These are phyloP conservation scores for Sceloporus tristichus DNA, from an alignment of 2,113 vertebrate species.

Conservation along the genomic window DNA sequence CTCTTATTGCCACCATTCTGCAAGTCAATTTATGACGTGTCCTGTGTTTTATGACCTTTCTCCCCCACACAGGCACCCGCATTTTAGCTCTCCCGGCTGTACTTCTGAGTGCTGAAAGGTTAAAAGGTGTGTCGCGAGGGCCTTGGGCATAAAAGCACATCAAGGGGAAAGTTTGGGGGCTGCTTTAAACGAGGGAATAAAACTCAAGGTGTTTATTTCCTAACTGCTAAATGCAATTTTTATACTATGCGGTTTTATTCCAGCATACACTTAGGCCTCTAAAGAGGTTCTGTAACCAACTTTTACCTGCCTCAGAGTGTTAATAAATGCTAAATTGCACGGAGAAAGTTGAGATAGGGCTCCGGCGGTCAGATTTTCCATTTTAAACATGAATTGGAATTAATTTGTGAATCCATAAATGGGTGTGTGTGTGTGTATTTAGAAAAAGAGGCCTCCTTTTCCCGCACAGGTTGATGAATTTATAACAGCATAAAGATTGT, in stretches of 20 bases:
- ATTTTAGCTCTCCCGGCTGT: conserved; percentile 32
- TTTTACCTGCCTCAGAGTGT: conserved; percentile 39
- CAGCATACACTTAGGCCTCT: conserved; percentile 14
- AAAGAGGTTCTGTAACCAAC: conserved; percentile 16
- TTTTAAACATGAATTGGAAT: conserved; percentile 45
- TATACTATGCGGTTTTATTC: conserved; percentile 42
- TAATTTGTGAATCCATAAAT: neutral
- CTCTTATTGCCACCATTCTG: conserved; percentile 60
- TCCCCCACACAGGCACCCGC: conserved; percentile 42
- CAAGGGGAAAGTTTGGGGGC: conserved; percentile 36
- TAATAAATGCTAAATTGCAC: conserved; percentile 17
- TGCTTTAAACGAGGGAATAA: conserved; percentile 60
- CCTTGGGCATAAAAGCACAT: conserved; percentile 28
- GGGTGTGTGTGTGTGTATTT: neutral
- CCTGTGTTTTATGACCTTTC: conserved; percentile 34
- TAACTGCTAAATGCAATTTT: conserved; percentile 28
- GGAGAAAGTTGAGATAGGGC: conserved; percentile 36
- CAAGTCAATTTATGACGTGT: conserved; percentile 56
- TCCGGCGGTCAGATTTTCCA: conserved; percentile 46
- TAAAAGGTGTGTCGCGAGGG: conserved; percentile 42
- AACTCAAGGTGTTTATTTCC: conserved; percentile 48
- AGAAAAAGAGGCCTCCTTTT: conserved; percentile 18
- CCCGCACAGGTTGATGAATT: conserved; percentile 29
- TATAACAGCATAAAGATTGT: conserved; percentile 3
- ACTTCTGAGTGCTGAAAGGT: conserved; percentile 56